Conservation (phyloP, 2,113 vertebrate genomes). For the Paratilapia polleni region DNA sequence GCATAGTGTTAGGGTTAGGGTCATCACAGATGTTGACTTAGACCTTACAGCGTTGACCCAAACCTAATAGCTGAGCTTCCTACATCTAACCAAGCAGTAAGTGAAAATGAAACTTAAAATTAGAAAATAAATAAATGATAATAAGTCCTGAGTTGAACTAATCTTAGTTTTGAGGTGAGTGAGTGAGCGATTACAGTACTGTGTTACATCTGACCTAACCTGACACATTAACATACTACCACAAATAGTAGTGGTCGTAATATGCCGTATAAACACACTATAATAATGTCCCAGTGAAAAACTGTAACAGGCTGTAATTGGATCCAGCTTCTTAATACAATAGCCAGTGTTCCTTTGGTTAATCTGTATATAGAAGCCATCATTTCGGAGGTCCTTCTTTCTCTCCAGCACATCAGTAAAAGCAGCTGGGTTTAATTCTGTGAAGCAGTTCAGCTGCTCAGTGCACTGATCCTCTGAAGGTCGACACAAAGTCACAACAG, state of each 20-base stretch:
- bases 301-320: not conserved
- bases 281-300: not conserved
- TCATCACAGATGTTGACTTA: too few relatives aligned
- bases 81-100: not conserved
- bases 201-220: not conserved
- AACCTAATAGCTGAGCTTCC: not conserved
- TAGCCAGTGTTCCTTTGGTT: too few relatives aligned
- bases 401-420: not conserved
- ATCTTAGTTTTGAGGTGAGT: not conserved
- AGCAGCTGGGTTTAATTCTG: conserved; percentile 1
- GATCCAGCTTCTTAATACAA: too few relatives aligned
- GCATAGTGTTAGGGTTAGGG: too few relatives aligned
- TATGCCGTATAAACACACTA: not conserved
- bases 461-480: conserved; percentile 16
- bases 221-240: accelerated
- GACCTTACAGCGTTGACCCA: too few relatives aligned
- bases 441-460: conserved; percentile 1
- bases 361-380: not conserved
- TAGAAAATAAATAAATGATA: accelerated
- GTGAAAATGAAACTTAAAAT: not conserved
- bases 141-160: too few relatives aligned
- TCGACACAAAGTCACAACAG: not conserved
- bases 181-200: not conserved
- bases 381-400: accelerated
- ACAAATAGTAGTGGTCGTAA: accelerated